These are phyloP conservation scores for Nothoprocta pentlandii DNA, from an alignment of 2,113 vertebrate genomes.

Conservation along the genomic window DNA sequence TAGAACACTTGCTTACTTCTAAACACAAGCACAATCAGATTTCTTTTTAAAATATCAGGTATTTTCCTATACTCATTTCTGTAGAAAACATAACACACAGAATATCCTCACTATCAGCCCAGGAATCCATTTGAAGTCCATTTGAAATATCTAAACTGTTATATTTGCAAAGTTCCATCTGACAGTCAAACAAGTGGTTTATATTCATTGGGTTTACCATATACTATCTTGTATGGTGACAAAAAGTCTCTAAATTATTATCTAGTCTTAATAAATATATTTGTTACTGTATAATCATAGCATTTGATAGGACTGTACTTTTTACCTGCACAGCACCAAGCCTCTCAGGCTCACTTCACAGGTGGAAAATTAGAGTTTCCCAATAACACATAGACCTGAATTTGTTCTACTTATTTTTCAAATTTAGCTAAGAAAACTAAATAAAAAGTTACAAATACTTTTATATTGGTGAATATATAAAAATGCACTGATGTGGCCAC, in stretches of 20 bases:
- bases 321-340: background rate
- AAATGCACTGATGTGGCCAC: background rate
- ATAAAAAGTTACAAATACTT: too few relatives aligned
- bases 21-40: background rate
- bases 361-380: background rate
- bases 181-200: background rate
- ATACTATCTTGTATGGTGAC: background rate
- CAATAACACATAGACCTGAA: background rate
- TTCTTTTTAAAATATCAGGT: too few relatives aligned
- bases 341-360: background rate
- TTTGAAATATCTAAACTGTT: background rate
- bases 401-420: background rate
- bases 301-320: constrained; percentile 2
- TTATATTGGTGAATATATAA: too few relatives aligned
- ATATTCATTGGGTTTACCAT: background rate
- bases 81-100: background rate
- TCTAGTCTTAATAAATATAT: background rate
- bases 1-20: background rate
- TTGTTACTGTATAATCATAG: background rate
- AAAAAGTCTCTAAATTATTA: background rate
- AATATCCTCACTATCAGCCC: background rate
- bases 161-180: background rate
- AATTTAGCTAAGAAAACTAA: background rate
- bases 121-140: background rate
- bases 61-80: background rate